Evolutionary conservation across 2,888 invertebrate genomes (phyloP), one percentile per base, ranked within the genome.

Genomic region (Amorpha juglandis): DNA sequence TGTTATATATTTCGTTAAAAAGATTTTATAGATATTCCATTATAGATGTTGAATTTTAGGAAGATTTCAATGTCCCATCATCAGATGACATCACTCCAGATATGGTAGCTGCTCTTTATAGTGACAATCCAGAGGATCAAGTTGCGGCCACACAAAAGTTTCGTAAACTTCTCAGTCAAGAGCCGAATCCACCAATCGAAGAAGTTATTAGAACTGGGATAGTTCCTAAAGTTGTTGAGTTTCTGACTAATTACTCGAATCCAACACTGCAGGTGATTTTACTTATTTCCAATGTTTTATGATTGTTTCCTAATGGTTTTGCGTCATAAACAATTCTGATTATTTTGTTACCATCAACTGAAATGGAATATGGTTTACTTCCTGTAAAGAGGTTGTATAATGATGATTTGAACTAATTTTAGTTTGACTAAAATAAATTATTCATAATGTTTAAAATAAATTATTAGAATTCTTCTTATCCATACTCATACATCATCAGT

Each of bases 141-240:
- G 94, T 98, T 71, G 92, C 94, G 79, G 98, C 98, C 6, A 98
- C 98, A 69, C 98, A 98, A 86, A 98, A 97, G 84, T 98, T 99
- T 91, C 95, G 99, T 68, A 99, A 98, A 92, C 94, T 99, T 63
- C 92, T 99, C 65, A 98, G 98, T 74, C 95, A 97, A 86, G 99
- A 99, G 90, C 98, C 99, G 4, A 98, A 98, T 94, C 99, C 99
- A 65, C 99, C 99, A 2, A 99, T 99, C 76, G 98, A 99, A 89
- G 98, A 98, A 94, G 99, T 99, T 53, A 98, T 99, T 83, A 95
- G 96, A 75, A 97, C 98, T 68, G 99, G 98, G 77, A 98, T 99
- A 83, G 97, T 99, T 73, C 98, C 98, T 48, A 95, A 96, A 90
- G 98, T 99, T 94, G 98, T 99, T 42, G 96, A 97, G 86, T 98